Base-by-base conservation (phyloP, 2,113 vertebrate genomes). In the Numida meleagris region DNA sequence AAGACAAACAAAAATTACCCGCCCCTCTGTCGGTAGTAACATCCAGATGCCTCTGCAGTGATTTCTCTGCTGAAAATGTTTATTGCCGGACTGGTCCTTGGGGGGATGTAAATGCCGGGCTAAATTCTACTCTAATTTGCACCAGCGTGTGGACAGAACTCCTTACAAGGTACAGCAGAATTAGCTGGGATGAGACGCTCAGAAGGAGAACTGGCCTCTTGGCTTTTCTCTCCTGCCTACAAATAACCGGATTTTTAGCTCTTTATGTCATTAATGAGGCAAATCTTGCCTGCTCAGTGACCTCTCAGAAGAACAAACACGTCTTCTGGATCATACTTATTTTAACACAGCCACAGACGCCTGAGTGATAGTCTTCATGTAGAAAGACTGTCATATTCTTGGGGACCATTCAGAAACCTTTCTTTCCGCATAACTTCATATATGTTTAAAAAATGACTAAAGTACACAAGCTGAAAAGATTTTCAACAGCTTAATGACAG, bases 1-100 rank as follows among this genome's bases (percentile, higher is more conserved):
- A 91, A 91, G 94, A 81, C 25, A 83, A 97, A 96, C 85, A 94
- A 93, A 96, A 94, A 94, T 86, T 93, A 53, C 51, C 51, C 31
- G 86, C 81, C 66, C 87, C 92, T 95, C 88, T 93, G 88, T 94
- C 95, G 70, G 86, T 94, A 95, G 95, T 88, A 96, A 93, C 82
- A 81, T 91, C 58, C 72, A 92, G 29, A 88, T 96, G 86, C 66
- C 89, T 84, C 86, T 88, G 46, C 55, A 53, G 55, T 71, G 55
- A 68, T 92, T 91, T 90, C 76, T 90, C 79, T 95, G 53, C 82
- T 93, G 84, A 80, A 93, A 88, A 20, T 78, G 53, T 92, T 91
- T 86, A 14, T 84, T 87, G 50, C 90, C 73, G 29, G 82, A 77
- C 70, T 53, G 63, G 53, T 92, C 89, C 90, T 85, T 63, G 14